Conservation (phyloP, 2,113 vertebrate species). For the Procavia capensis region DNA sequence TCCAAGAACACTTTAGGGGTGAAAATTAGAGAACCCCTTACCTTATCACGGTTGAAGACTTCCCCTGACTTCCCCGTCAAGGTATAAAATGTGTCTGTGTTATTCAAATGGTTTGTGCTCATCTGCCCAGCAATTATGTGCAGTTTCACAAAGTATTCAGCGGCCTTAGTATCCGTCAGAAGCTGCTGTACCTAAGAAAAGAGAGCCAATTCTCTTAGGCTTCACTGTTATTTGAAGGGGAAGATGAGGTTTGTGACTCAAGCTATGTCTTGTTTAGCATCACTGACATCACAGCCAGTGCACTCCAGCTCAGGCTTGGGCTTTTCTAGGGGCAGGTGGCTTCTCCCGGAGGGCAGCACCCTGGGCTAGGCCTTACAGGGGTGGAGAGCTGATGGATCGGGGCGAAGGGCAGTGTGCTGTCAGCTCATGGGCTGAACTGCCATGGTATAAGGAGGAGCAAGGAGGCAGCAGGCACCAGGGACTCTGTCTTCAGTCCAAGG, state of each 20-base stretch:
- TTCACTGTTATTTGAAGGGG: background rate
- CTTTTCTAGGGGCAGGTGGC: background rate
- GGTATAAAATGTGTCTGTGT: conserved; percentile 89
- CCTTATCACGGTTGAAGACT: conserved; percentile 85
- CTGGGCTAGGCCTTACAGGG: background rate
- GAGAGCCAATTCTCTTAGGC: background rate
- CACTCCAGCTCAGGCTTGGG: rapidly evolving
- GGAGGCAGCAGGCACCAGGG: too few relatives aligned
- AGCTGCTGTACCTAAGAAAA: conserved; percentile 88
- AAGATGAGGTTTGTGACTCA: background rate
- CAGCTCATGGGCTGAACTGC: background rate
- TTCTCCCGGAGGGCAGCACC: rapidly evolving
- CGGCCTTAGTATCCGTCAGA: conserved; percentile 83
- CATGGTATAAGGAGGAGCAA: background rate
- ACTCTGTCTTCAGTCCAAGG: background rate
- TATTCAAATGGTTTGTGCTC: conserved; percentile 86
- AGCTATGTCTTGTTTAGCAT: background rate
- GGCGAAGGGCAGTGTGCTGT: rapidly evolving
- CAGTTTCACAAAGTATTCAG: conserved; percentile 92
- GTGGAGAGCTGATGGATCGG: background rate
- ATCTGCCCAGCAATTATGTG: conserved; percentile 93
- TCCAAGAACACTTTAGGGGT: background rate
- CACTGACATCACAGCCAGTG: background rate
- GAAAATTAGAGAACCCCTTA: conserved; percentile 72
- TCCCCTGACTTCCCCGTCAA: conserved; percentile 92